Evolutionary conservation across 2,113 vertebrate species (phyloP), one percentile per base, ranked within the genome.

Genomic region (Saccopteryx leptura): DNA sequence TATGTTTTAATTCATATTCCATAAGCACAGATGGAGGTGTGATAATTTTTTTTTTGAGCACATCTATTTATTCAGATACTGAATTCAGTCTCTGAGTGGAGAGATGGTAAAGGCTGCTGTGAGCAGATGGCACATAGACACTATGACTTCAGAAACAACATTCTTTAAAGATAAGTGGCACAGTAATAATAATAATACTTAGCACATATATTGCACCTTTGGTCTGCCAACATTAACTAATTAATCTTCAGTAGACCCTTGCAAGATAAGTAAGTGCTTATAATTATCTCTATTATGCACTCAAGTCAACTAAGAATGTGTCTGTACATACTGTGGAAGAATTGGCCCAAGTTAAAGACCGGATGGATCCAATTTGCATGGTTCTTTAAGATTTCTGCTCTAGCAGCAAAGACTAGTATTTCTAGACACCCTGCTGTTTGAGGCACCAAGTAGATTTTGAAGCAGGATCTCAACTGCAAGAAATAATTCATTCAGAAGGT

Each of bases 211-310:
- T 97, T 97, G 93, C 97, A 97, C 95, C 96, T 98, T 97, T 93
- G 96, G 91, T 96, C 97, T 97, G 97, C 97, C 97, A 98, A 97
- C 95, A 97, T 97, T 97, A 98, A 97, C 97, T 97, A 98, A 98
- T 98, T 97, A 98, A 97, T 98, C 97, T 97, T 96, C 94, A 96
- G 95, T 97, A 97, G 95, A 97, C 93, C 97, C 94, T 83, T 92
- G 91, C 94, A 95, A 94, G 87, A 96, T 97, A 97, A 98, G 96
- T 92, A 93, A 97, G 83, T 95, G 95, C 83, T 95, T 95, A 95
- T 97, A 97, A 98, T 98, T 93, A 96, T 96, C 87, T 96, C 94
- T 94, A 95, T 97, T 97, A 97, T 96, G 96, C 94, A 97, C 96
- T 96, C 94, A 97, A 97, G 95, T 97, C 96, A 97, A 97, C 93